Percentiles rank a stretch among this genome's conserved stretches.
These are phyloP conservation scores for Paratilapia polleni DNA, from an alignment of 2,113 vertebrate genomes.

Conservation along the genomic window DNA sequence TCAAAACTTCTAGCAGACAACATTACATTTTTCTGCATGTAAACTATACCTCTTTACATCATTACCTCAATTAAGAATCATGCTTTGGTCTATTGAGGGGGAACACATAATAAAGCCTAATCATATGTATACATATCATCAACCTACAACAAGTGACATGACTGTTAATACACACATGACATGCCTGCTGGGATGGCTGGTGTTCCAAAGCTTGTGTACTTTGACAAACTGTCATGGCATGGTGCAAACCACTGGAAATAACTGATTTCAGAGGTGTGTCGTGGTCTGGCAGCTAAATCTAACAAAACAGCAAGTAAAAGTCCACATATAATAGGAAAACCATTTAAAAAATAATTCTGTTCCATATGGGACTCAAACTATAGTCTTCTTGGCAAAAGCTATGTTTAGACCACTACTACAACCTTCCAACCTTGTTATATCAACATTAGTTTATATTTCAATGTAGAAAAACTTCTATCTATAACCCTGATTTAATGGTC, in stretches of 20 bases:
- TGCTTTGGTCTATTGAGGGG: neutral
- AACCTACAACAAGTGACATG: neutral
- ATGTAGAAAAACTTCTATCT: neutral
- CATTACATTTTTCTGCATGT: neutral
- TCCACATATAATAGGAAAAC: neutral
- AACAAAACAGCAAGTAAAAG: neutral
- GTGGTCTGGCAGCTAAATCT: neutral
- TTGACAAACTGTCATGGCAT: neutral
- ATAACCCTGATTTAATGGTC: neutral
- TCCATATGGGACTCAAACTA: neutral
- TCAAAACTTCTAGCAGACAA: neutral
- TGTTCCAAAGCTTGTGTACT: neutral
- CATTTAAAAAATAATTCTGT: neutral
- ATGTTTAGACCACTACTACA: too few species aligned
- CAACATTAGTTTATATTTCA: neutral
- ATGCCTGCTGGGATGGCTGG: neutral
- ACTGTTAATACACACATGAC: neutral
- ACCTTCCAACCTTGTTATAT: neutral
- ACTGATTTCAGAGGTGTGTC: neutral
- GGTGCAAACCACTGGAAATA: neutral
- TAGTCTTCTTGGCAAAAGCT: neutral
- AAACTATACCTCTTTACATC: neutral
- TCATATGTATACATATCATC: neutral
- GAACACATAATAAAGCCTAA: neutral
- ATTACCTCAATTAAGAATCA: neutral